Evolutionary conservation across 2,888 invertebrate genomes (phyloP).

Genomic region (Calliphora vomitoria): DNA sequence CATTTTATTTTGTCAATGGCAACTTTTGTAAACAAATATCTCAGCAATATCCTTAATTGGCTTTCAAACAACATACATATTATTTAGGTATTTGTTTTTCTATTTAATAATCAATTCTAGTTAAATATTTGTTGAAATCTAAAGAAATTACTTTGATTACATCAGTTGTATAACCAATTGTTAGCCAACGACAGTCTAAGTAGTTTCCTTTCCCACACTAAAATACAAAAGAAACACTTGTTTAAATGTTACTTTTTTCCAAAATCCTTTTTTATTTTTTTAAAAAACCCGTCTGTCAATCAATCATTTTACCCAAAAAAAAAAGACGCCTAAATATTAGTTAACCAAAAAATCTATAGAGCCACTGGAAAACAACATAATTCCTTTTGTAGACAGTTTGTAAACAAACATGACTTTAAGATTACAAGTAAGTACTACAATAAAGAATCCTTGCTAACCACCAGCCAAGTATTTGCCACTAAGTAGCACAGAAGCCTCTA

Average conservation of each 20-base stretch:
- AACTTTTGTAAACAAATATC: too few species aligned
- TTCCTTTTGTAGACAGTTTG: constrained; percentile 36
- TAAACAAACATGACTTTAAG: constrained; percentile 67
- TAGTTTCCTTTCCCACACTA: constrained; percentile 2
- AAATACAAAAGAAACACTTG: background rate
- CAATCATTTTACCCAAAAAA: constrained; percentile 14
- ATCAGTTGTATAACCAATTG: too few species aligned
- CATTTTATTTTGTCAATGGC: too few species aligned
- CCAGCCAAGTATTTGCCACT: background rate
- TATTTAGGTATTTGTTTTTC: too few species aligned
- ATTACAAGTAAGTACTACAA: constrained; percentile 36
- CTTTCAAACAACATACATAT: too few species aligned
- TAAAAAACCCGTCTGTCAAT: constrained; percentile 7
- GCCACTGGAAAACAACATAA: background rate
- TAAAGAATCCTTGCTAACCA: constrained; percentile 10
- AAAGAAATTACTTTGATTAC: too few species aligned
- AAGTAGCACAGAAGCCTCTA: constrained; percentile 51
- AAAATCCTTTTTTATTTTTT: background rate
- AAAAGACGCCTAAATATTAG: background rate
- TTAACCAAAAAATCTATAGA: background rate
- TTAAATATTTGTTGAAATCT: too few species aligned
- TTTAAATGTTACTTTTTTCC: background rate
- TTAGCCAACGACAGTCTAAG: background rate
- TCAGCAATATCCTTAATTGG: too few species aligned
- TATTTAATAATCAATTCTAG: too few species aligned